A percentile compares a stretch with the other conserved stretches of the same genome.
phyloP scores from a whole-genome alignment of 2,113 vertebrate species.

The Holacanthus passer region DNA sequence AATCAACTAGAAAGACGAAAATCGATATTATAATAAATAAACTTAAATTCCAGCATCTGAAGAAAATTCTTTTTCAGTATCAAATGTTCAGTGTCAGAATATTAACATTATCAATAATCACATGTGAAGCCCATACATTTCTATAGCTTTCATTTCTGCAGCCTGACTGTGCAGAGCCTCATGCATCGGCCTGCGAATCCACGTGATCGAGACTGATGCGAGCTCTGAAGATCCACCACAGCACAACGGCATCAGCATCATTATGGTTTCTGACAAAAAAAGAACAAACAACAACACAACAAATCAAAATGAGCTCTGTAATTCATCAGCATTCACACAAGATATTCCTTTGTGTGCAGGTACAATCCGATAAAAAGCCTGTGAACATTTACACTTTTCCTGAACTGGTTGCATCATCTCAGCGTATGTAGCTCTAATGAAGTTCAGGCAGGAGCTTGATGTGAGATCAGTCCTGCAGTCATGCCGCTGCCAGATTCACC shows the following conservation, averaged over 20 bases:
- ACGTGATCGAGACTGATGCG: background rate
- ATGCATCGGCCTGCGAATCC: background rate
- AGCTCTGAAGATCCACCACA: conserved; percentile 8
- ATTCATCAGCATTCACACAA: background rate
- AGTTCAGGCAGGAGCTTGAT: conserved; percentile 18
- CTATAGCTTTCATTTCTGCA: background rate
- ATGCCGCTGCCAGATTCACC: conserved; percentile 85
- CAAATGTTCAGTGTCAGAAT: background rate
- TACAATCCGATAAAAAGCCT: background rate
- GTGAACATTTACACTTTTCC: conserved; percentile 32
- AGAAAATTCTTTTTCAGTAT: background rate
- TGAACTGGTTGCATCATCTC: conserved; percentile 72
- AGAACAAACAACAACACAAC: background rate
- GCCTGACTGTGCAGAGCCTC: background rate
- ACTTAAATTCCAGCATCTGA: background rate
- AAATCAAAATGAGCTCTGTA: background rate
- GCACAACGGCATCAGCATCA: background rate
- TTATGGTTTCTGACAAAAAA: conserved; percentile 1
- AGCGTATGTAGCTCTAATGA: conserved; percentile 66
- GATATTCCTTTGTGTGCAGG: background rate
- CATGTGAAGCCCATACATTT: background rate
- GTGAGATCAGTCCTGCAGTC: conserved; percentile 68
- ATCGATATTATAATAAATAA: background rate
- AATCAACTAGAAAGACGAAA: background rate
- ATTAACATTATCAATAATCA: background rate